phyloP scores from a whole-genome alignment of 2,797 vertebrate species.

The Scomberomorus guttatus region DNA sequence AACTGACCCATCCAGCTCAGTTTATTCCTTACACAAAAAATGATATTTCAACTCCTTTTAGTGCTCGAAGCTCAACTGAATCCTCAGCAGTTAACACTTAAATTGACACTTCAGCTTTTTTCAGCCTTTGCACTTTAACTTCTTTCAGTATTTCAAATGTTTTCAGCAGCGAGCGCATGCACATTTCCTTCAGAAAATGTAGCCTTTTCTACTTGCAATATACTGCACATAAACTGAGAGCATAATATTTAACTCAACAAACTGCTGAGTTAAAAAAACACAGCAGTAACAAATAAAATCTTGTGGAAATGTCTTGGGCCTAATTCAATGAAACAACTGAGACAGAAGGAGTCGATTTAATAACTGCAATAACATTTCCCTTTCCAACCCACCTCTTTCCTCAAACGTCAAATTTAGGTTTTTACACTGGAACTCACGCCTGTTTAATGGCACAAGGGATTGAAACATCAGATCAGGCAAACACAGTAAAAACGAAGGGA shows the following conservation, averaged over 20 bases:
- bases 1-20: neutral
- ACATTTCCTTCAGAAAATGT: neutral
- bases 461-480: conserved; percentile 13
- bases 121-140: neutral
- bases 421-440: neutral
- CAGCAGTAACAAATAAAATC: neutral
- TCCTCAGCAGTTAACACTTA: neutral
- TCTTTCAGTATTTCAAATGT: neutral
- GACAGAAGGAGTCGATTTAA: conserved; percentile 40
- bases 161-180: too few species aligned
- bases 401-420: conserved; percentile 25
- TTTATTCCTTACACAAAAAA: neutral
- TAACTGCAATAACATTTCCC: conserved; percentile 26
- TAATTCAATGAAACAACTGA: conserved; percentile 42
- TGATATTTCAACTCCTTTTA: neutral
- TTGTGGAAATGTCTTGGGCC: conserved; percentile 17
- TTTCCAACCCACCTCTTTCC: neutral
- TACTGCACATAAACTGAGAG: neutral
- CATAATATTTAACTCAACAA: neutral
- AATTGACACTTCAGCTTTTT: neutral
- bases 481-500: neutral
- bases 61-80: neutral
- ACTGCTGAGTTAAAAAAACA: conserved; percentile 11
- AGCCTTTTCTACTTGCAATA: neutral
- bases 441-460: conserved; percentile 8